phyloP scores from a whole-genome alignment of 2,888 invertebrate genomes.

The Hofmannophila pseudospretella region DNA sequence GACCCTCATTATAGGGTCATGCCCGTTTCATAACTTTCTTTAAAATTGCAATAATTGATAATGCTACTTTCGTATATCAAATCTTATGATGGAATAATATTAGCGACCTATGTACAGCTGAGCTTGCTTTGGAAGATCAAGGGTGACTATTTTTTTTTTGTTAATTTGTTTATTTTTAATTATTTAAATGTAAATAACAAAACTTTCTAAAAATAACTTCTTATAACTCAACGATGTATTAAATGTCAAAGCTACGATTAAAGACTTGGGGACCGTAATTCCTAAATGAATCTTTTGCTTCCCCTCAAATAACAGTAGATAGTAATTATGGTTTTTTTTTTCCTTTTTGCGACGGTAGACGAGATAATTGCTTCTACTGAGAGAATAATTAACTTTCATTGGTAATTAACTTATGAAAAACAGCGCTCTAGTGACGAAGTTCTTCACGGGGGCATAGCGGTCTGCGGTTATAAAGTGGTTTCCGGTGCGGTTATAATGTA shows the following conservation, averaged over 20 bases:
- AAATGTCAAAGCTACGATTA: background rate
- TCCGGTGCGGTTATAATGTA: background rate
- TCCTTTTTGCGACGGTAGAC: slow-evolving; percentile 1
- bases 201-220: too few relatives aligned
- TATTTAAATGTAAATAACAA: too few relatives aligned
- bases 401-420: slow-evolving; percentile 9
- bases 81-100: too few relatives aligned
- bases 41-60: too few relatives aligned
- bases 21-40: too few relatives aligned
- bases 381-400: slow-evolving; percentile 11
- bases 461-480: background rate
- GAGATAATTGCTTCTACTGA: slow-evolving; percentile 9
- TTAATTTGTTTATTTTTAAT: too few relatives aligned
- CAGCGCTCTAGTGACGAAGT: background rate
- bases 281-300: background rate
- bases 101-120: too few relatives aligned
- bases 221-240: too few relatives aligned
- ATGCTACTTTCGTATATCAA: too few relatives aligned
- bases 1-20: too few relatives aligned
- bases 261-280: background rate
- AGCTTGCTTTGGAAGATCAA: too few relatives aligned
- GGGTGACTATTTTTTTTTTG: too few relatives aligned
- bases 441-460: background rate
- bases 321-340: slow-evolving; percentile 5
- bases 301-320: slow-evolving; percentile 2